A percentile compares a stretch with the other conserved stretches of the same genome.
These are phyloP conservation scores for Hemibagrus guttatus DNA, from an alignment of 2,797 vertebrate species.

Conservation along the genomic window DNA sequence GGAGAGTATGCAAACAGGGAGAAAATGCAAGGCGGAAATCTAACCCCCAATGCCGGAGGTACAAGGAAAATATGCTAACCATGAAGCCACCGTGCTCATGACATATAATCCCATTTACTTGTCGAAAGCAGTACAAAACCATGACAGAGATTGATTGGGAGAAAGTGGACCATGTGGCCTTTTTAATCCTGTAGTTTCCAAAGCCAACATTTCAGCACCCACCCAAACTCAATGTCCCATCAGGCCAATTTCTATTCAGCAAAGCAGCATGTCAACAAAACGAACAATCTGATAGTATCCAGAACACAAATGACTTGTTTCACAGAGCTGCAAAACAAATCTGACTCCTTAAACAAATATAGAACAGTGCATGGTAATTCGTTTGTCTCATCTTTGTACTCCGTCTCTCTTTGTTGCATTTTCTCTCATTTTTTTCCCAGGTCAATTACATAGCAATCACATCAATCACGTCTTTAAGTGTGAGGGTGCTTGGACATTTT, in stretches of 20 bases:
- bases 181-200: conserved; percentile 8
- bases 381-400: neutral
- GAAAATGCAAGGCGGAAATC: no score
- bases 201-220: neutral
- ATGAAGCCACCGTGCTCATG: neutral
- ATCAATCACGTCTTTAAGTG: conserved; percentile 14
- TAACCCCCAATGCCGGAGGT: no score
- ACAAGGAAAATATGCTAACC: no score
- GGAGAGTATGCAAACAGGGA: no score
- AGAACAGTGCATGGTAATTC: neutral
- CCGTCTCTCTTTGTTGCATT: neutral
- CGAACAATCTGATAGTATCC: neutral
- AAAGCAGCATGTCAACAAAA: neutral
- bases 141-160: neutral
- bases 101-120: neutral
- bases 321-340: neutral
- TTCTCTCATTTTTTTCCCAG: conserved; percentile 56
- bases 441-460: conserved; percentile 62
- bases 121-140: neutral
- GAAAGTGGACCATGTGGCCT: neutral
- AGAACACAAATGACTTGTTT: neutral
- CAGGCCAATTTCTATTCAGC: conserved; percentile 10
- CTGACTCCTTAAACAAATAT: conserved; percentile 4
- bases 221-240: conserved; percentile 3
- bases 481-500: conserved; percentile 3